A percentile compares a stretch with the other conserved stretches of the same genome.
These are phyloP conservation scores for Dilophus febrilis DNA, from an alignment of 2,888 invertebrate species.

Conservation along the genomic window DNA sequence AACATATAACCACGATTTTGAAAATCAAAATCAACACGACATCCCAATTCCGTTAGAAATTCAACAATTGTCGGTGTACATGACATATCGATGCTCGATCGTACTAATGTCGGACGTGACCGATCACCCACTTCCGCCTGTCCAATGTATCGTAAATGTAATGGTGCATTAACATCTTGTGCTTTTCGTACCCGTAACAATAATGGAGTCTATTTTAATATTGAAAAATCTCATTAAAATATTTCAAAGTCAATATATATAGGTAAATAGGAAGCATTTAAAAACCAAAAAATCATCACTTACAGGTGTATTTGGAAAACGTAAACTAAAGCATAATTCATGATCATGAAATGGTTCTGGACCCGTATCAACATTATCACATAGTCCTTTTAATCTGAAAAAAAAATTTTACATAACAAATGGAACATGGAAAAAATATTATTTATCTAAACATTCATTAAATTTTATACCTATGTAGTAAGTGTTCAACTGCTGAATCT, in stretches of 20 bases:
- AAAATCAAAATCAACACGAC: slow-evolving; percentile 83
- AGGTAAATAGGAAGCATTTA: neutral
- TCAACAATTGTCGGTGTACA: slow-evolving; percentile 80
- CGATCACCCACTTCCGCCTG: slow-evolving; percentile 82
- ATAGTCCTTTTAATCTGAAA: slow-evolving; percentile 58
- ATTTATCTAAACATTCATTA: too few relatives aligned
- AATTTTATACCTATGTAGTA: slow-evolving; percentile 49
- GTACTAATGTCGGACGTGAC: slow-evolving; percentile 71
- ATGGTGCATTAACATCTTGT: slow-evolving; percentile 45
- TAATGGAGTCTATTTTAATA: slow-evolving; percentile 45
- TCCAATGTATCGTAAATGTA: slow-evolving; percentile 82
- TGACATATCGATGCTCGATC: slow-evolving; percentile 84
- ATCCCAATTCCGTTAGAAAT: slow-evolving; percentile 82
- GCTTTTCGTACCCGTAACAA: slow-evolving; percentile 71
- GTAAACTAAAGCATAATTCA: slow-evolving; percentile 73
- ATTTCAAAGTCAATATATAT: neutral
- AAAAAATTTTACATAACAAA: too few relatives aligned
- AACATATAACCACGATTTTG: slow-evolving; percentile 89
- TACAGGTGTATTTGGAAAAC: slow-evolving; percentile 45
- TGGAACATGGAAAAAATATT: neutral
- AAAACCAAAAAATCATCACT: too few relatives aligned
- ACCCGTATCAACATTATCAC: slow-evolving; percentile 81
- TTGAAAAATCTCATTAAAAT: slow-evolving; percentile 12
- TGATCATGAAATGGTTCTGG: slow-evolving; percentile 88
- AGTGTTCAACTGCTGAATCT: slow-evolving; percentile 77